Evolutionary conservation across 1,140 invertebrate genomes (phyloP), one percentile per base, ranked within the genome.

Genomic region (Zaprionus lachaisei): DNA sequence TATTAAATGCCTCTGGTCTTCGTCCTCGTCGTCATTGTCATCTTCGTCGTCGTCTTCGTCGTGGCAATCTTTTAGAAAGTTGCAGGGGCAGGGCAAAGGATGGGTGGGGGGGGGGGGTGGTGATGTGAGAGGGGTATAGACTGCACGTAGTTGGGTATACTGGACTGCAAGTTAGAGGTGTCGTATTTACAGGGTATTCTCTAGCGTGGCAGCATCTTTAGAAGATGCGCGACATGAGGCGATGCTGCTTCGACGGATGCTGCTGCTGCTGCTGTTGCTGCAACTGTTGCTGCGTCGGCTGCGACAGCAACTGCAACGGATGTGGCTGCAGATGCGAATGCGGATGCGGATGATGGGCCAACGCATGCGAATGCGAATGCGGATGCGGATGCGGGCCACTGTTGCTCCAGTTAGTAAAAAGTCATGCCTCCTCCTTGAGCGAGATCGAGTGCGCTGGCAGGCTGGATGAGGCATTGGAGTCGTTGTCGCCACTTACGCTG

Each of bases 341-440:
- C 63, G 51, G 58, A 11, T 61, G 47, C 2, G 38, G 22, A 28
- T 66, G 72, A 14, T 54, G 63, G 24, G 37, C 54, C n/a, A 61
- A 56, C 62, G 55, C 65, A 41, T 63, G 74, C 38, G 70, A 54
- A 49, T 38, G 55, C 47, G 62, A 28, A 28, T 28, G 5, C 5
- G 44, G 12, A 20, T 49, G 72, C 47, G 47, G 58, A 24, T 37
- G 72, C n/a, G 49, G 63, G 31, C 64, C 6, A 61, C 65, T 61
- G 69, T 65, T 81, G 65, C 71, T 91, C 87, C 86, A 92, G 60
- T 70, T 80, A 44, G 77, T 72, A 80, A 87, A 93, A 86, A 93
- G 92, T 93, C 92, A 93, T 93, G 92, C 92, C 76, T 92, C 87
- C 75, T 93, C 91, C 70, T 93, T 93, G 1, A 92, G 76, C 47